Percentiles rank a stretch among this genome's conserved stretches.
These are phyloP conservation scores for Phalera bucephala DNA, from an alignment of 2,888 invertebrate species.

Conservation along the genomic window DNA sequence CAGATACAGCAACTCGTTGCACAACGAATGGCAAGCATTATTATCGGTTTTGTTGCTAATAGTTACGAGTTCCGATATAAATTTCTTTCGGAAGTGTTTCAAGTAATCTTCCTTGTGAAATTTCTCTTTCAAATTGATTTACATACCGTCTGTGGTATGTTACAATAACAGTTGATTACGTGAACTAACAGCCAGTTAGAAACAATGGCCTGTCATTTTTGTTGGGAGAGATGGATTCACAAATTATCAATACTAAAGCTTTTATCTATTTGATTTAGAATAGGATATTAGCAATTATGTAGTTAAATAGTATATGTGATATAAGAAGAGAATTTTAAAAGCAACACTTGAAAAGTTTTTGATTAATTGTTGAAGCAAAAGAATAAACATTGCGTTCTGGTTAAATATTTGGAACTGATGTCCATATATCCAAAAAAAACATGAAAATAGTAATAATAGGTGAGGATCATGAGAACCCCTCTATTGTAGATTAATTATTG, in stretches of 20 bases:
- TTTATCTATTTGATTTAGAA: too few relatives aligned
- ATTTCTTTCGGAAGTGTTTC: constrained; percentile 42
- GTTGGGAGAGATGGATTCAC: constrained; percentile 10
- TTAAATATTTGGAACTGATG: too few relatives aligned
- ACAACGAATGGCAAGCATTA: background rate
- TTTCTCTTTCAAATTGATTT: constrained; percentile 50
- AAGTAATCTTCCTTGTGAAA: constrained; percentile 56
- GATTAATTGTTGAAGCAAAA: background rate
- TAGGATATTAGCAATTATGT: too few relatives aligned
- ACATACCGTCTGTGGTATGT: constrained; percentile 33
- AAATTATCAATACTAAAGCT: background rate
- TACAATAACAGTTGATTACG: constrained; percentile 28
- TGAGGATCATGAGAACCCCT: too few relatives aligned
- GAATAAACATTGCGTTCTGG: too few relatives aligned
- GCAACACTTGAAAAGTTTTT: too few relatives aligned
- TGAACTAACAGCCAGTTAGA: constrained; percentile 15
- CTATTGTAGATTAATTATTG: too few relatives aligned
- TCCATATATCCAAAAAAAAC: too few relatives aligned
- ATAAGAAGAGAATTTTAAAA: too few relatives aligned
- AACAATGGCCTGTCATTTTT: constrained; percentile 27
- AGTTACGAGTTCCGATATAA: constrained; percentile 15
- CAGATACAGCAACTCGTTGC: background rate
- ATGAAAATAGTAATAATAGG: too few relatives aligned
- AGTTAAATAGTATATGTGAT: too few relatives aligned
- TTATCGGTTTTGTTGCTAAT: constrained; percentile 22